These are phyloP conservation scores for Zaprionus davidi DNA, from an alignment of 1,140 invertebrate genomes.

Conservation along the genomic window DNA sequence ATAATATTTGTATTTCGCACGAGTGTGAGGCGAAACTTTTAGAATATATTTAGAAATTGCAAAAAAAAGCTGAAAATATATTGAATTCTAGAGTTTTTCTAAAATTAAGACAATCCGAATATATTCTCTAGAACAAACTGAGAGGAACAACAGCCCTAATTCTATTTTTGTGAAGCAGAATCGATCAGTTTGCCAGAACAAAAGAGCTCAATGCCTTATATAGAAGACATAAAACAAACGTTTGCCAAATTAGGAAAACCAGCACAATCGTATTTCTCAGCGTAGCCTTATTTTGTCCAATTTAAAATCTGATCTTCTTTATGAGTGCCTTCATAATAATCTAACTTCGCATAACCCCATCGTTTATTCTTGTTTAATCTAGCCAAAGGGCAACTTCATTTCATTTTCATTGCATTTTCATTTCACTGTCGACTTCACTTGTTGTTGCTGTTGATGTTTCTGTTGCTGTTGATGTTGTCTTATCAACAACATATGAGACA, in stretches of 20 bases:
- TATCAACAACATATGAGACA: slow-evolving; percentile 37
- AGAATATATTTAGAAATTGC: not conserved
- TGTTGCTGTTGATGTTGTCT: slow-evolving; percentile 56
- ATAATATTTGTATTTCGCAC: slow-evolving; percentile 5
- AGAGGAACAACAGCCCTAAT: not conserved
- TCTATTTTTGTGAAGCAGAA: not conserved
- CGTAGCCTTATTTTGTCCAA: not conserved
- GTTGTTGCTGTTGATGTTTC: slow-evolving; percentile 27
- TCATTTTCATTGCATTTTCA: slow-evolving; percentile 38
- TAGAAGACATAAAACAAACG: not conserved
- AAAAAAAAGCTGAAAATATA: not conserved
- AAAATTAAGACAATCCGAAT: not conserved
- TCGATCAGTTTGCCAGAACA: not conserved
- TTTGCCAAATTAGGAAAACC: not conserved
- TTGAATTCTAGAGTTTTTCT: not conserved
- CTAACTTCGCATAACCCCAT: slow-evolving; percentile 7
- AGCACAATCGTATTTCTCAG: not conserved
- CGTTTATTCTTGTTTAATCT: slow-evolving; percentile 26
- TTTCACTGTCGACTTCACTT: slow-evolving; percentile 44
- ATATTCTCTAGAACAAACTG: not conserved
- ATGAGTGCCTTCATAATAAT: not conserved
- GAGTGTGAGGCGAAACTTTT: not conserved
- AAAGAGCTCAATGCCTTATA: not conserved
- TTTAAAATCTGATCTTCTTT: not conserved
- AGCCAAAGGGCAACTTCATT: slow-evolving; percentile 41